A percentile compares a stretch with the other conserved stretches of the same genome.
Evolutionary conservation across 1,140 invertebrate genomes (phyloP).

Genomic region (Brachionus plicatilis): DNA sequence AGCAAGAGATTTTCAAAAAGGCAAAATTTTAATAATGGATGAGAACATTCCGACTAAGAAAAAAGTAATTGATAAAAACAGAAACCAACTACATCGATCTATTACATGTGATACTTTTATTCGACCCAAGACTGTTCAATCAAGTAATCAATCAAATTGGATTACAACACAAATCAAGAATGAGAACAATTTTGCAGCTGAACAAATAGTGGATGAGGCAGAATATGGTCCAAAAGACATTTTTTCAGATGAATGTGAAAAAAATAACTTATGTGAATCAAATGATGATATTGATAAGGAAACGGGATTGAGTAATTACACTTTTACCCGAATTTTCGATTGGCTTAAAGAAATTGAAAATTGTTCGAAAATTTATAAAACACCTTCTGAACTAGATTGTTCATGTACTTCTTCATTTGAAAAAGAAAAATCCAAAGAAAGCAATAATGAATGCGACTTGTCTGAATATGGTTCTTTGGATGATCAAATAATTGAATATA

Average conservation of each 20-base stretch:
- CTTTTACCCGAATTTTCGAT: neutral
- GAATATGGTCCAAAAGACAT: neutral
- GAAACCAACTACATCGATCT: neutral
- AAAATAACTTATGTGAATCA: neutral
- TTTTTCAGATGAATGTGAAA: neutral
- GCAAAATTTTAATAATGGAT: neutral
- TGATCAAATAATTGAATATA: conserved; percentile 40
- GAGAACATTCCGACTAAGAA: neutral
- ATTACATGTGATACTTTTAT: neutral
- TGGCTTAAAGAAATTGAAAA: conserved; percentile 35
- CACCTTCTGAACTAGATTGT: neutral
- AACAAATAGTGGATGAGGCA: neutral
- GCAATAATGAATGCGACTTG: neutral
- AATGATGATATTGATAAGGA: neutral
- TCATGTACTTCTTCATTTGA: neutral
- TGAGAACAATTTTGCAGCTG: neutral
- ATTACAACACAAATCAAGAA: neutral
- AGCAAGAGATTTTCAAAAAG: neutral
- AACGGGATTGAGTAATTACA: neutral
- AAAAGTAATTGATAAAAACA: neutral
- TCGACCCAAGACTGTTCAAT: neutral
- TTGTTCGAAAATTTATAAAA: neutral
- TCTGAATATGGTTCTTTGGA: conserved; percentile 27
- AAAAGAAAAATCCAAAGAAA: neutral
- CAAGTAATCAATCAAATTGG: neutral